Evolutionary conservation across 1,140 invertebrate species (phyloP), one percentile per base, ranked within the genome.

Genomic region (Diorhabda carinulata): DNA sequence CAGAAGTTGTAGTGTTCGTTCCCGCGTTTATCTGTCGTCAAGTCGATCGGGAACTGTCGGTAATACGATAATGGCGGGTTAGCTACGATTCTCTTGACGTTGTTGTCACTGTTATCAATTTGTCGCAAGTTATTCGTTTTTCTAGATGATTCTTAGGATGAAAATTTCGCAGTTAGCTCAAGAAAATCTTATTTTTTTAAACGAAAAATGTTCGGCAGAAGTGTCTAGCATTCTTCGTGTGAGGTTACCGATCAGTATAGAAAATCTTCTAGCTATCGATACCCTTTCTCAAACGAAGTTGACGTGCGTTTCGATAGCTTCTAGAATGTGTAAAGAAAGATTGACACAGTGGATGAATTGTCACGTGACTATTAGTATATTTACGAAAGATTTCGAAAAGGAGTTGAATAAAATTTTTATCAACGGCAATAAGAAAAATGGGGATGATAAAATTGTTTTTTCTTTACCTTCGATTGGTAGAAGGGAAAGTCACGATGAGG

Each of bases 281-380:
- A 61, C 73, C 42, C 62, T 78, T 10, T 59, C 45, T n/a, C 71
- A 74, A 69, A 76, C 72, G 4, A 69, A 73, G 65, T 57, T 72
- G 5, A 66, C 75, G 9, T 80, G 78, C 67, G 44, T 76, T 41
- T 42, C 56, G 8, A 76, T 78, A 45, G 61, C 78, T 2, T 70
- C 64, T 7, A 72, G 74, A 61, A 74, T 76, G 65, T 80, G 74
- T 57, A 52, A 57, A 3, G 78, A 80, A 45, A 63, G 77, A 57
- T 73, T 81, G 2, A 66, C 70, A 47, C 74, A 80, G 61, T 81
- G 80, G 80, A 64, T 77, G 9, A 68, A 70, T 6, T 69, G 73
- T 47, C 78, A 80, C 65, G 70, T 80, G 2, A 78, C 66, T 59
- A 47, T 64, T 5, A 67, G 67, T 58, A 67, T 75, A 6, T 76